Percentiles rank a stretch among this genome's conserved stretches.
Conservation (phyloP, 1,140 invertebrate species). For the Drosophila fuyamai region DNA sequence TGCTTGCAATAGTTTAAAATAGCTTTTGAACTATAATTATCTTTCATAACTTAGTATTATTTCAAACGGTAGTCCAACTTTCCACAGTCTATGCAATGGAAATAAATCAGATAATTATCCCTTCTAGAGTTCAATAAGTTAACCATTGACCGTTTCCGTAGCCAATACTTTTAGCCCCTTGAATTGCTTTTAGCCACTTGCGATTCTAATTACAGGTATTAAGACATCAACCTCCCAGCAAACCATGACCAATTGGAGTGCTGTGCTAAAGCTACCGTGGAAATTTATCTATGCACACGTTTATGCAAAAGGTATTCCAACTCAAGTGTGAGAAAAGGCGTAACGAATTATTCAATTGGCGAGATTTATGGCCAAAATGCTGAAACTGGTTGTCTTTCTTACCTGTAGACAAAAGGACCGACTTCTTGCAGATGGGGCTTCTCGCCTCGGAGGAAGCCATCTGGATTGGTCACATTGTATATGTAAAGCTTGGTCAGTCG, state of each 20-base stretch:
- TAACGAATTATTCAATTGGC: constrained; percentile 50
- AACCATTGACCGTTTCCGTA: constrained; percentile 10
- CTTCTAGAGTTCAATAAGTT: constrained; percentile 28
- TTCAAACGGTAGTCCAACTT: background rate
- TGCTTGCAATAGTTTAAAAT: background rate
- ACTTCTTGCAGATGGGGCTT: constrained; percentile 93
- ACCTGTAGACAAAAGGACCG: constrained; percentile 94
- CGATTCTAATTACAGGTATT: constrained; percentile 69
- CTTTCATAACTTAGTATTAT: background rate
- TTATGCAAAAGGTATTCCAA: constrained; percentile 26
- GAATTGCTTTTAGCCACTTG: constrained; percentile 41
- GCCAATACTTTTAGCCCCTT: constrained; percentile 28
- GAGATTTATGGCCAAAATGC: constrained; percentile 1
- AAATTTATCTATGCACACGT: constrained; percentile 43
- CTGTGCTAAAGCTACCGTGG: constrained; percentile 49
- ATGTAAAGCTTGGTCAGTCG: constrained; percentile 95
- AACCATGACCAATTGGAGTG: constrained; percentile 58
- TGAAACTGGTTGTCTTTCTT: constrained; percentile 67
- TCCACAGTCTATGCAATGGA: background rate
- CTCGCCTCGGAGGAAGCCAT: constrained; percentile 92
- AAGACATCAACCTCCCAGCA: constrained; percentile 54
- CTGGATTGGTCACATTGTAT: constrained; percentile 94
- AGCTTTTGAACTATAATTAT: background rate
- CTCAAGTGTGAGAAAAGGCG: constrained; percentile 41
- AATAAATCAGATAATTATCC: constrained; percentile 22